Evolutionary conservation across 2,113 vertebrate species (phyloP), one percentile per base, ranked within the genome.

Genomic region (Pelodiscus sinensis): DNA sequence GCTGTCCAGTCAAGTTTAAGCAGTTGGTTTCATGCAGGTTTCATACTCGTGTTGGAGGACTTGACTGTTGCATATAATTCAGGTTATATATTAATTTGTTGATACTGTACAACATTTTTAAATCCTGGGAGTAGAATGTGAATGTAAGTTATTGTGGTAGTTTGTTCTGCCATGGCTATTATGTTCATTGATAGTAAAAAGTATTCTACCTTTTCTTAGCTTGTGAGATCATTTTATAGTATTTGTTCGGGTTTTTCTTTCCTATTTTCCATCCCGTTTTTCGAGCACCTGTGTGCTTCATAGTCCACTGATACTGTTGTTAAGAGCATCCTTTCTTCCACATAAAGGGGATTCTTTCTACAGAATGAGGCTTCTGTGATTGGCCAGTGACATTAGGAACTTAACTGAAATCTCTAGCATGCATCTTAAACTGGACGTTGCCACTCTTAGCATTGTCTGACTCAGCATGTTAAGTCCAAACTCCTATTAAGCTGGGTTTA

Each of bases 401-500:
- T 84, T 89, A 88, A 95, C 84, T 95, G 93, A 97, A 96, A 92
- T 94, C 95, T 93, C 95, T 86, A 84, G 91, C 94, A 96, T 93
- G 55, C 86, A 84, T 94, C 90, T 68, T 75, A 86, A 57, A 55
- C 83, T 77, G 60, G 3, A 9, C 52, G 77, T 88, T 88, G 52
- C 68, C 88, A 85, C 44, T 54, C 29, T 57, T 80, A 80, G 58
- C 75, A 79, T 73, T 93, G 12, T 5, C 87, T 84, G 84, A 85
- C 83, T 96, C 91, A 38, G 52, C 79, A 83, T n/a, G 85, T 87
- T 7, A 29, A 89, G 92, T 77, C 96, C 94, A 96, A 97, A 95
- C 96, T 94, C 96, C 96, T 94, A 65, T 96, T 95, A 96, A 9
- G 3, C 86, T 92, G 93, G 92, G 94, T 98, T 96, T 97, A 97